phyloP scores from a whole-genome alignment of 2,797 vertebrate genomes.

The Macrochelys suwanniensis region DNA sequence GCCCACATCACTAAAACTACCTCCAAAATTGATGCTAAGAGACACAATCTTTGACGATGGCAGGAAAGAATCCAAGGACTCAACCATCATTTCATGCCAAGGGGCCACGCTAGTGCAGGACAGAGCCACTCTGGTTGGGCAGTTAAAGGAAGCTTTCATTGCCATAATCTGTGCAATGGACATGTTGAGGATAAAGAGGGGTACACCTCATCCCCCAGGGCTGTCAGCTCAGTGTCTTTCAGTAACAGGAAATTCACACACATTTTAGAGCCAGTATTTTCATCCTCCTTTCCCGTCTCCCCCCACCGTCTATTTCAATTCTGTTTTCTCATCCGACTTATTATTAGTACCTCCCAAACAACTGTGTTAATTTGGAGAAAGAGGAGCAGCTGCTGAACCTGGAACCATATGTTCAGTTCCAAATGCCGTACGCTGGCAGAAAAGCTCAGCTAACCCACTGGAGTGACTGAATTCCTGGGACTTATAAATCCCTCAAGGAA shows the following conservation, averaged over 20 bases:
- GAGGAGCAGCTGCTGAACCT: constrained; percentile 53
- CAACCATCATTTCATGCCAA: background rate
- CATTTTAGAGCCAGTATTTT: background rate
- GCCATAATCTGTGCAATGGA: background rate
- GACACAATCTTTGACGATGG: background rate
- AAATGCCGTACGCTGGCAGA: background rate
- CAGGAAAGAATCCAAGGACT: background rate
- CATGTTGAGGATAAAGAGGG: background rate
- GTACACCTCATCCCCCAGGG: background rate
- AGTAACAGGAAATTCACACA: background rate
- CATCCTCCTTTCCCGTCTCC: background rate
- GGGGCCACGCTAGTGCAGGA: background rate
- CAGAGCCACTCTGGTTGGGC: background rate
- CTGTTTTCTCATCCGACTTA: background rate
- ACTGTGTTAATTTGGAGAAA: constrained; percentile 35
- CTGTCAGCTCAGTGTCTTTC: background rate
- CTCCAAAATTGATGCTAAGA: background rate
- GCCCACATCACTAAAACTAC: background rate
- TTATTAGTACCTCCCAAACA: constrained; percentile 27
- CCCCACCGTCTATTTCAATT: background rate
- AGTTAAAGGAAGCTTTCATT: background rate
- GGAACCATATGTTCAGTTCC: constrained; percentile 44
- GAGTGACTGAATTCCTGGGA: background rate
- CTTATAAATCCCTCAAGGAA: constrained; percentile 22
- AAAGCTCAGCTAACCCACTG: constrained; percentile 22